Conservation (phyloP, 2,797 vertebrate species). For the Anabas testudineus region DNA sequence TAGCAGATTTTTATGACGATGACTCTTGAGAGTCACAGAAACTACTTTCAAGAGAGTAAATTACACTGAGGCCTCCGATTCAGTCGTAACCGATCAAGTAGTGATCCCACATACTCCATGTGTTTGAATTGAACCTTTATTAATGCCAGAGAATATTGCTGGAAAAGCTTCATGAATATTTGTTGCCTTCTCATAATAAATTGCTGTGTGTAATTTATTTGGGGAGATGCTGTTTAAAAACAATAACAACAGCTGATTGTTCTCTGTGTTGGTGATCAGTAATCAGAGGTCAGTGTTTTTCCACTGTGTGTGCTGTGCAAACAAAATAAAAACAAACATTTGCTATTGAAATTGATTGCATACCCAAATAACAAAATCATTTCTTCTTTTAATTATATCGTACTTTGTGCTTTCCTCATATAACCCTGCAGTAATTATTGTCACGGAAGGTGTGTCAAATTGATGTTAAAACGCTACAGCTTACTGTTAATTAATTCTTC, state of each 20-base stretch:
- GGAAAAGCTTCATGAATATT: not conserved
- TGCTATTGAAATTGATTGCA: slow-evolving; percentile 39
- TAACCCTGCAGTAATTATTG: slow-evolving; percentile 76
- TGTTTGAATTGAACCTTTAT: not conserved
- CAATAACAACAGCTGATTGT: not conserved
- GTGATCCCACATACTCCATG: not conserved
- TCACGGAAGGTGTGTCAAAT: slow-evolving; percentile 78
- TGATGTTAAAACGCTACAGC: slow-evolving; percentile 74
- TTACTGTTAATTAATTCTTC: slow-evolving; percentile 77
- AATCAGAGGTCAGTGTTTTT: slow-evolving; percentile 24
- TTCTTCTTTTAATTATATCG: slow-evolving; percentile 59
- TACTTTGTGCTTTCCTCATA: slow-evolving; percentile 70
- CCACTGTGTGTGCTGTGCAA: not conserved
- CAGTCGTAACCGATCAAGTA: not conserved
- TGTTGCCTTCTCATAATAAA: not conserved
- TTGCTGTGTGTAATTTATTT: not conserved
- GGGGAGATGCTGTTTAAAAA: slow-evolving; percentile 1
- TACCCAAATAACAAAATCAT: slow-evolving; percentile 37
- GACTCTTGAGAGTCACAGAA: too few relatives aligned
- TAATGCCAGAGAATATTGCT: not conserved
- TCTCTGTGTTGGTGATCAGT: slow-evolving; percentile 2
- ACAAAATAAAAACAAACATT: slow-evolving; percentile 32
- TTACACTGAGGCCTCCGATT: not conserved
- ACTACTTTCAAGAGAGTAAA: slow-evolving; percentile 1
- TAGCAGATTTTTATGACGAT: not conserved